Evolutionary conservation across 2,113 vertebrate genomes (phyloP).

Genomic region (Falco punctatus): DNA sequence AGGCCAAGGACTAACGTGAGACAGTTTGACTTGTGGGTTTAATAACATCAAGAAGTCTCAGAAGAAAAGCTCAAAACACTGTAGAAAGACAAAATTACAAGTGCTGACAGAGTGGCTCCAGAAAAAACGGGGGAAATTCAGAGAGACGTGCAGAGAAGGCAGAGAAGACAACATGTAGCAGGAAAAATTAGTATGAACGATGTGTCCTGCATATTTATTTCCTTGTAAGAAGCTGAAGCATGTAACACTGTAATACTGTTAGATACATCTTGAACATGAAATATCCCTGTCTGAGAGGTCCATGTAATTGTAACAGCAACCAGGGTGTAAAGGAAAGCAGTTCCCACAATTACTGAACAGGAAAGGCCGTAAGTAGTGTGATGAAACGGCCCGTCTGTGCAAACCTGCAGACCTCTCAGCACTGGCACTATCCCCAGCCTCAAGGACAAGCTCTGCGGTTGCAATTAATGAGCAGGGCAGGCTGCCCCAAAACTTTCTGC

Average conservation of each 20-base stretch:
- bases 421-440: background rate
- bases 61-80: background rate
- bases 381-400: fast-evolving
- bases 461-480: background rate
- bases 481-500: background rate
- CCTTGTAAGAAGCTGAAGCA: background rate
- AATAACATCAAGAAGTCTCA: background rate
- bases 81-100: background rate
- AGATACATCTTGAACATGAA: background rate
- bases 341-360: background rate
- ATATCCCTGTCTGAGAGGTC: background rate
- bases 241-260: background rate
- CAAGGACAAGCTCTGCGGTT: background rate
- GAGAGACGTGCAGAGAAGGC: background rate
- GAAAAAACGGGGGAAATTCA: background rate
- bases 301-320: background rate
- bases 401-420: background rate
- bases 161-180: fast-evolving
- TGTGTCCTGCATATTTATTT: background rate
- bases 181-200: background rate
- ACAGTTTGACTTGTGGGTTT: background rate
- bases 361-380: background rate
- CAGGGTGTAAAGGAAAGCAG: background rate
- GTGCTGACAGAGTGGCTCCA: background rate
- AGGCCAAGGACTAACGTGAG: background rate